Conservation (phyloP, 2,888 invertebrate species). For the Macaria liturata region DNA sequence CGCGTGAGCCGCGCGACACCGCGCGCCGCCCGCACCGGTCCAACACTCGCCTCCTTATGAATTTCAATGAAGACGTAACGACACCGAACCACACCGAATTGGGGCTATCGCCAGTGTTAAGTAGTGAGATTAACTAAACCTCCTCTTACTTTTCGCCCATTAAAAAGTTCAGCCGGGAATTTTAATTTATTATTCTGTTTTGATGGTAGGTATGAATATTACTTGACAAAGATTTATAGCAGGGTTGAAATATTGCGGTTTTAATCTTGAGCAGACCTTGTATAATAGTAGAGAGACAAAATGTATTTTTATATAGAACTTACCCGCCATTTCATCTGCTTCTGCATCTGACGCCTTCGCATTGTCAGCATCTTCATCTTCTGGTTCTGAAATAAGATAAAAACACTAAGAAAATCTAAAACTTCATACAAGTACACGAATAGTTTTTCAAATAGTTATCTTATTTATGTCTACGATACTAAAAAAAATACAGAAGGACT, state of each 20-base stretch:
- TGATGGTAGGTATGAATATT: slow-evolving; percentile 3
- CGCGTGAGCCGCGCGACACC: slow-evolving; percentile 17
- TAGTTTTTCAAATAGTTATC: no score
- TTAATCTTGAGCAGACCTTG: not conserved
- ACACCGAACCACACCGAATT: slow-evolving; percentile 49
- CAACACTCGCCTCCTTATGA: slow-evolving; percentile 71
- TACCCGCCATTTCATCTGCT: slow-evolving; percentile 51
- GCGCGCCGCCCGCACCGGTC: slow-evolving; percentile 5
- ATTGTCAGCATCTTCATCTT: slow-evolving; percentile 40
- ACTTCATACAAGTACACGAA: no score
- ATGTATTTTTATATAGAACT: slow-evolving; percentile 20
- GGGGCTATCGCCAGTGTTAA: slow-evolving; percentile 51
- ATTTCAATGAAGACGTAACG: slow-evolving; percentile 79
- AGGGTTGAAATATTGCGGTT: not conserved
- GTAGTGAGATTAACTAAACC: slow-evolving; percentile 38
- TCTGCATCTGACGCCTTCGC: slow-evolving; percentile 45
- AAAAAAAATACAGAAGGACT: no score
- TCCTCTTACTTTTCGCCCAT: slow-evolving; percentile 32
- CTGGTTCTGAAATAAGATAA: slow-evolving; percentile 43
- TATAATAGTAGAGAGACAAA: not conserved
- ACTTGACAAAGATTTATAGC: slow-evolving; percentile 17
- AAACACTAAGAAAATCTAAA: no score
- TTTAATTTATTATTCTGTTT: slow-evolving; percentile 19
- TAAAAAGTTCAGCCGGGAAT: slow-evolving; percentile 26
- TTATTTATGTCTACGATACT: no score